phyloP scores from a whole-genome alignment of 2,797 vertebrate genomes.

The Salmo trutta region DNA sequence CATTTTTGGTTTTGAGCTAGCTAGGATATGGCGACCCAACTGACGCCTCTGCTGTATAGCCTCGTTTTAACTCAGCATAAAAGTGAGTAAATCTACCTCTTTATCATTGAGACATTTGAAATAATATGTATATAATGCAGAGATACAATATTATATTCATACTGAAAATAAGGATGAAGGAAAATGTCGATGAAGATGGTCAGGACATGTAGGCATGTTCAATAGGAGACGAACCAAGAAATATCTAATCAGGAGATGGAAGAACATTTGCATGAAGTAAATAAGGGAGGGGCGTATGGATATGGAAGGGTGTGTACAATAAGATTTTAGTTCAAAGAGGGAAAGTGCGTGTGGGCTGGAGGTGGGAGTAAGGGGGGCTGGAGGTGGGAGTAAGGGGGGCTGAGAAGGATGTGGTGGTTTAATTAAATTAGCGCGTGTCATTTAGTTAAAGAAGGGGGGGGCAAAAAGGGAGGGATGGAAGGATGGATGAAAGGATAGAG shows the following conservation, averaged over 20 bases:
- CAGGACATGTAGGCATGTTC: slow-evolving; percentile 30
- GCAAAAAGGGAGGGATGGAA: slow-evolving; percentile 19
- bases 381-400: slow-evolving; percentile 13
- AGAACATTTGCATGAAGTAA: slow-evolving; percentile 46
- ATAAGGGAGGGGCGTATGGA: slow-evolving; percentile 8
- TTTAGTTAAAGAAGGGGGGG: slow-evolving; percentile 50
- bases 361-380: slow-evolving; percentile 14
- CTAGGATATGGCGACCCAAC: no score
- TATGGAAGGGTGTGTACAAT: neutral
- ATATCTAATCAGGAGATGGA: slow-evolving; percentile 60
- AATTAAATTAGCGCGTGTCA: slow-evolving; percentile 65
- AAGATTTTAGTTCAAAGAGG: slow-evolving; percentile 20
- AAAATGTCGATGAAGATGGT: slow-evolving; percentile 11
- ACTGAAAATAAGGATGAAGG: neutral
- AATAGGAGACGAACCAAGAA: slow-evolving; percentile 14
- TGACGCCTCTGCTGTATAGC: neutral
- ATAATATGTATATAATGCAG: neutral
- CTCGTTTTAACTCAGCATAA: neutral
- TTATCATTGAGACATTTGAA: neutral
- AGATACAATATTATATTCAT: neutral
- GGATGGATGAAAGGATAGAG: slow-evolving; percentile 2
- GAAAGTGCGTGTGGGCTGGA: neutral
- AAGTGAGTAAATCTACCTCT: neutral
- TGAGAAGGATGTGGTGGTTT: slow-evolving; percentile 47
- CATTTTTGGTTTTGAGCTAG: no score